These are phyloP conservation scores for Butastur rufipennis DNA, from an alignment of 2,113 vertebrate genomes.

Conservation along the genomic window DNA sequence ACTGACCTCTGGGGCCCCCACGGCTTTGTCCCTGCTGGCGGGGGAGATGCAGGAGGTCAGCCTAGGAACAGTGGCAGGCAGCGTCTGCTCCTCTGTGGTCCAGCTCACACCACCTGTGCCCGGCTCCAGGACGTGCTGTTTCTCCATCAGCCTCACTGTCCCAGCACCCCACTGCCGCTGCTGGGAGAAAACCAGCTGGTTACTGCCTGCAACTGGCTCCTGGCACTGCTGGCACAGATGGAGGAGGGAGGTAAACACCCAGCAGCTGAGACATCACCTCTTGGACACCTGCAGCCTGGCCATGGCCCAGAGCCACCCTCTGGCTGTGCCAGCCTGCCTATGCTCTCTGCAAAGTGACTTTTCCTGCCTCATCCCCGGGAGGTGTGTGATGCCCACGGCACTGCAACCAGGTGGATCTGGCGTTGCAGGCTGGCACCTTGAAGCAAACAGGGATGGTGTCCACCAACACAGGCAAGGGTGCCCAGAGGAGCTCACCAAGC, in stretches of 20 bases:
- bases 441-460: neutral
- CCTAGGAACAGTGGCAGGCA: conserved; percentile 55
- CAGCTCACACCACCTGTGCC: conserved; percentile 69
- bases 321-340: neutral
- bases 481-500: neutral
- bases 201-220: conserved; percentile 51
- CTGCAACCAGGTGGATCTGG: conserved; percentile 3
- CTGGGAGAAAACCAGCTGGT: conserved; percentile 75
- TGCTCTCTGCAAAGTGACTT: conserved; percentile 63
- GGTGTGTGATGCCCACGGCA: conserved; percentile 35
- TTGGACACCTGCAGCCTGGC: neutral
- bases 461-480: neutral
- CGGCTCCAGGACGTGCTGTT: conserved; percentile 63
- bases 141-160: conserved; percentile 70
- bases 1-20: neutral
- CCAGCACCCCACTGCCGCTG: conserved; percentile 72
- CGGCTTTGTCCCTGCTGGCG: conserved; percentile 72
- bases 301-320: accelerated
- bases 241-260: neutral
- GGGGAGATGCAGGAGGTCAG: conserved; percentile 77
- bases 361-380: conserved; percentile 72
- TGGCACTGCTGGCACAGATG: conserved; percentile 4
- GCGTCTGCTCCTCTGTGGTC: conserved; percentile 75
- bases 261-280: neutral
- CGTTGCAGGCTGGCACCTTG: conserved; percentile 70